Base-by-base conservation (phyloP, 1,140 invertebrate species). In the Drosophila suzukii region DNA sequence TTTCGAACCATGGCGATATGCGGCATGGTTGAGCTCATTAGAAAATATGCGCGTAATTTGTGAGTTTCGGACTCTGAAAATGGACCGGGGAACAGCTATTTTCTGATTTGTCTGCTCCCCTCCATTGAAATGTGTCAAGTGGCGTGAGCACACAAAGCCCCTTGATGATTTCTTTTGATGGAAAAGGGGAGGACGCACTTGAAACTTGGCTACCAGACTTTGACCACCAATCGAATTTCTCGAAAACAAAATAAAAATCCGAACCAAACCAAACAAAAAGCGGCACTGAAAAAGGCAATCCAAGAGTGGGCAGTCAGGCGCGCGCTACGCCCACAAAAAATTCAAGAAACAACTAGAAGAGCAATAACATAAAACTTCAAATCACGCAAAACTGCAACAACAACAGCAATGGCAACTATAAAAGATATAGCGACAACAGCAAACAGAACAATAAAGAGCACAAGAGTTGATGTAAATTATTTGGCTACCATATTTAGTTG, bases 31-130 rank as follows among this genome's bases (percentile, higher is more conserved):
- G 83, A 84, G 84, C 84, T 88, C 84, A 89, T 88, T 88, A 89
- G 84, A 88, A 88, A 88, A 88, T 89, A 88, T 89, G 84, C 84
- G 84, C 77, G 80, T 88, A 88, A 88, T 88, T 84, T 88, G 84
- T 88, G 83, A 59, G 75, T 73, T 68, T 62, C 41, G 54, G 62
- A 10, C 24, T 43, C 38, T 62, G 41, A 43, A 75, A 72, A 27
- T 47, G 71, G 41, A 38, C 20, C 41, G 70, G 50, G 39, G 41
- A 43, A 61, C 4, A 12, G 70, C 58, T 76, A 88, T 88, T 86
- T 79, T 78, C 56, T 88, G 70, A 73, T 68, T 83, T 63, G 75
- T 66, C 61, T 56, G 65, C 41, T 62, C 49, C 38, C 58, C 67
- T 77, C 66, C 72, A 80, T 70, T 79, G 61, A 86, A 86, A 89